Conservation (phyloP, 35 echinoderm and acorn worm species). For the Ophioderma brevispina region DNA sequence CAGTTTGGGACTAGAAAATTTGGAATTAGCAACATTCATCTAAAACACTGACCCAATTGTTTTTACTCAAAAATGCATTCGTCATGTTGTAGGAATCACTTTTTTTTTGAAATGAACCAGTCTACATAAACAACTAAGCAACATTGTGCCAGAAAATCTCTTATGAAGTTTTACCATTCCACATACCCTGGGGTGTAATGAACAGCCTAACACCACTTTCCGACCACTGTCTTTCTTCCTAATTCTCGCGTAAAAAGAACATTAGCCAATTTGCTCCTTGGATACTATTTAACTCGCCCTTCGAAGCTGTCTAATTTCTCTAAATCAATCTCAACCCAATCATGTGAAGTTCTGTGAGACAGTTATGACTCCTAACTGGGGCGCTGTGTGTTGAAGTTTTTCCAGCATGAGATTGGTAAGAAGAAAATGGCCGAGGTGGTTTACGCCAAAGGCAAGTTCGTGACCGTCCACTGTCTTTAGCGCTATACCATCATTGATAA, state of each 20-base stretch:
- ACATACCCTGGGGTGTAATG: too few relatives aligned
- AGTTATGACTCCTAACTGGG: slow-evolving; percentile 68
- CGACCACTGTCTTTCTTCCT: slow-evolving; percentile 51
- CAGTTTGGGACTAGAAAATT: too few relatives aligned
- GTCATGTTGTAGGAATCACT: too few relatives aligned
- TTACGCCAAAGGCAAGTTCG: slow-evolving; percentile 86
- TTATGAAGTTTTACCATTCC: too few relatives aligned
- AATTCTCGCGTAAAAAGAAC: slow-evolving; percentile 84
- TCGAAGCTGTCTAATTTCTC: slow-evolving; percentile 53
- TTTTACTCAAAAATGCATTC: too few relatives aligned
- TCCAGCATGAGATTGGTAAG: slow-evolving; percentile 80
- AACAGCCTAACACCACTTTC: slow-evolving; percentile 66
- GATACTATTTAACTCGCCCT: slow-evolving; percentile 73
- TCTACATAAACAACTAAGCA: too few relatives aligned
- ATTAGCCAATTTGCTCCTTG: slow-evolving; percentile 86
- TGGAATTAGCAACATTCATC: too few relatives aligned
- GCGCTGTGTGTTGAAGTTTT: slow-evolving; percentile 63
- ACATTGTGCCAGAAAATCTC: too few relatives aligned
- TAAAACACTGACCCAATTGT: too few relatives aligned
- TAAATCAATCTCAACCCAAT: slow-evolving; percentile 44
- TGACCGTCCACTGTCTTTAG: slow-evolving; percentile 83
- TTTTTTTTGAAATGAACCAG: too few relatives aligned
- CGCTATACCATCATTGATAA: slow-evolving; percentile 57
- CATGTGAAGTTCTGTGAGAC: slow-evolving; percentile 75
- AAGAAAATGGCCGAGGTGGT: slow-evolving; percentile 95